Base-by-base conservation (phyloP, 2,888 invertebrate genomes). In the Ditula angustiorana region DNA sequence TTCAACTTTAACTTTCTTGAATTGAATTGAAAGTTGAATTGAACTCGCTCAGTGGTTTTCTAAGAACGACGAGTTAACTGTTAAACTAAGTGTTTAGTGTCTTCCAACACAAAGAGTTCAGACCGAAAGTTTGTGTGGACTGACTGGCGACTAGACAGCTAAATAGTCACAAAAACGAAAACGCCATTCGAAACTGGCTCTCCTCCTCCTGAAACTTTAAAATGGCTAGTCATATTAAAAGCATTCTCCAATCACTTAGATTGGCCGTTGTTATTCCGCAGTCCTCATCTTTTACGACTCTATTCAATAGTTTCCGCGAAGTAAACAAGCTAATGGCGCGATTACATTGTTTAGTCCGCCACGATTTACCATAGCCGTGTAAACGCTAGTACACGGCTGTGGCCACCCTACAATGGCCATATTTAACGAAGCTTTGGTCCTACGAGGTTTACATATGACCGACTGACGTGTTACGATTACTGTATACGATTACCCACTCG, bases 311-410 rank as follows among this genome's bases (percentile, higher is more conserved):
- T 50, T 63, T 47, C 13, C 47, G n/a, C 44, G 19, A 41, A 24
- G 52, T 52, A 63, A 58, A 63, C 63, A 58, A 58, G 24, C 50
- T 49, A n/a, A n/a, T n/a, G n/a, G n/a, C n/a, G n/a, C n/a, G n/a
- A n/a, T n/a, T n/a, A n/a, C n/a, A n/a, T n/a, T n/a, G n/a, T n/a
- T n/a, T n/a, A n/a, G n/a, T n/a, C n/a, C n/a, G n/a, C n/a, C n/a
- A n/a, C n/a, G n/a, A n/a, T n/a, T n/a, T n/a, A n/a, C n/a, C n/a
- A n/a, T n/a, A n/a, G n/a, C n/a, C n/a, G n/a, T n/a, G n/a, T n/a
- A n/a, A n/a, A n/a, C n/a, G n/a, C n/a, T n/a, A n/a, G n/a, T n/a
- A n/a, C n/a, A n/a, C n/a, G n/a, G n/a, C n/a, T n/a, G n/a, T n/a
- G n/a, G n/a, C n/a, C n/a, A n/a, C n/a, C n/a, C n/a, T n/a, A n/a